Evolutionary conservation across 2,113 vertebrate species (phyloP).

Genomic region (Piliocolobus tephrosceles): DNA sequence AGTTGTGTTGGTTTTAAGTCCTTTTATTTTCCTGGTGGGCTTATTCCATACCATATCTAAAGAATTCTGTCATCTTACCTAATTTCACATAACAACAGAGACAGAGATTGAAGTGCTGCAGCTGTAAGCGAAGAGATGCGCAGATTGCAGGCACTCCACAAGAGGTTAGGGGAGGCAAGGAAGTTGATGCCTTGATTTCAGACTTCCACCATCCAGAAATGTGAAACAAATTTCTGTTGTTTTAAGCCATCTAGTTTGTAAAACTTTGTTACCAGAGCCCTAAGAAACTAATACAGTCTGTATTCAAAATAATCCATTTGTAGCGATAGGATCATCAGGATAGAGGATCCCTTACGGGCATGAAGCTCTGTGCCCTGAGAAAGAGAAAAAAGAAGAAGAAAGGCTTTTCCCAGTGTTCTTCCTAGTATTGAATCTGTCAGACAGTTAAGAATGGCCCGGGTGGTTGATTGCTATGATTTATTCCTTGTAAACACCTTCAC

Average conservation of each 20-base stretch:
- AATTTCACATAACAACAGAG: not conserved
- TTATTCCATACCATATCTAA: not conserved
- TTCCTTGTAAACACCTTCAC: not conserved
- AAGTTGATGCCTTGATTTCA: not conserved
- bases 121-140: not conserved
- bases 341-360: not conserved
- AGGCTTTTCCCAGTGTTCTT: not conserved
- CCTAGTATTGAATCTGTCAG: not conserved
- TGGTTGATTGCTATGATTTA: not conserved
- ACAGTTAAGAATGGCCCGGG: not conserved
- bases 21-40: not conserved
- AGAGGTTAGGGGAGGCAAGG: not conserved
- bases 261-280: not conserved
- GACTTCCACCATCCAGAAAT: not conserved
- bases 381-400: not conserved
- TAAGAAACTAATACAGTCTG: not conserved
- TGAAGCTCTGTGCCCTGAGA: not conserved
- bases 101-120: not conserved
- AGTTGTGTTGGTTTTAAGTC: not conserved
- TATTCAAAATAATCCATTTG: not conserved
- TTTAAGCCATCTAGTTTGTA: not conserved
- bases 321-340: not conserved
- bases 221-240: not conserved
- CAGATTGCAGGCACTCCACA: not conserved
- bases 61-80: not conserved